Evolutionary conservation across 1,140 invertebrate genomes (phyloP).

Genomic region (Zaprionus ghesquierei): DNA sequence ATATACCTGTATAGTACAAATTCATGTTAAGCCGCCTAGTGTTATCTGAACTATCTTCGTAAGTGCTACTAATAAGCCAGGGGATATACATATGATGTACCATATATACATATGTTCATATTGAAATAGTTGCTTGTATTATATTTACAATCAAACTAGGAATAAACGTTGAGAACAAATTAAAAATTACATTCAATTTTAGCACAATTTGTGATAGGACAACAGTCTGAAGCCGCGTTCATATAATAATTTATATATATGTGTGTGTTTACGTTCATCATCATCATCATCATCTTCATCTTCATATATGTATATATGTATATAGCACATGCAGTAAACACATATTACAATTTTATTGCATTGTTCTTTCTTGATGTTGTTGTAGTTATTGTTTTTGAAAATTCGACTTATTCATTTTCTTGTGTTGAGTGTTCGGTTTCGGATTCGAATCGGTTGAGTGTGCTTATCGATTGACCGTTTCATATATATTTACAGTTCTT

Average conservation of each 20-base stretch:
- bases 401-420: constrained; percentile 24
- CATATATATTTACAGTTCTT: constrained; percentile 33
- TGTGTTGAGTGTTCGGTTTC: constrained; percentile 10
- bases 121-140: constrained; percentile 22
- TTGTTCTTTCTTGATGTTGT: constrained; percentile 7
- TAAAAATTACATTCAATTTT: constrained; percentile 31
- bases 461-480: constrained; percentile 11
- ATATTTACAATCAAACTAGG: constrained; percentile 45
- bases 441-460: constrained; percentile 4
- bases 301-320: neutral
- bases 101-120: neutral
- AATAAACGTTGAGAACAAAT: constrained; percentile 34
- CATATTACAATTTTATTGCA: constrained; percentile 48
- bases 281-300: neutral
- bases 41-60: neutral
- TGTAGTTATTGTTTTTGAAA: constrained; percentile 18
- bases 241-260: constrained; percentile 14
- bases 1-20: constrained; percentile 1
- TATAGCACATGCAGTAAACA: constrained; percentile 34
- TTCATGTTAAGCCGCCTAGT: neutral
- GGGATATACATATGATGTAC: neutral
- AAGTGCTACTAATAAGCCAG: neutral
- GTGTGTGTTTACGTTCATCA: neutral
- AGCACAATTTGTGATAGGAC: constrained; percentile 25
- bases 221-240: constrained; percentile 35